Base-by-base conservation (phyloP, 2,797 vertebrate genomes). In the Pseudopleuronectes americanus region DNA sequence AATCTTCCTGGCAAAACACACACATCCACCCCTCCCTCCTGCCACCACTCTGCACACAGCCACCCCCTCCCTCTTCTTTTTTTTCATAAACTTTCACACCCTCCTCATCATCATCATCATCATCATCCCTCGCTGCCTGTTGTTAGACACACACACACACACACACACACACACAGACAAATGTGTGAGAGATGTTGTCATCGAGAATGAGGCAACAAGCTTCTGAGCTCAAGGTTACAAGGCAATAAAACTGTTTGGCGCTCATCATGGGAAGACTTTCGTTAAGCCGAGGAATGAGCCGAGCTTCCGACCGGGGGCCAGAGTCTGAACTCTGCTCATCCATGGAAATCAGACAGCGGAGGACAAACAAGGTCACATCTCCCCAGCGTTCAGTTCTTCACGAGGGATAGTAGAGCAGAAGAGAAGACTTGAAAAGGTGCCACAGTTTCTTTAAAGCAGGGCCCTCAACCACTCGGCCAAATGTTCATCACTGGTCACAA, bases 211-310 rank as follows among this genome's bases (percentile, higher is more conserved):
- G 83, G 88, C 81, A 84, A 88, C 85, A 86, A 87, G 84, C 79
- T 86, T 89, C 88, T 89, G 79, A 90, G 85, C 81, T 85, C 63
- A 80, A 86, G 90, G 87, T 92, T 91, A 92, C 92, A 91, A 90
- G 86, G 90, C 83, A 90, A 84, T 92, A 89, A 90, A 90, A 84
- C 58, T 58, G 76, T 85, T 90, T 91, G 90, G 88, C 87, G 78
- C 67, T 72, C 84, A 81, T 89, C 87, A 86, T 91, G 89, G 86
- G 88, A 90, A 89, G 85, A 87, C 81, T 88, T 90, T 88, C 86
- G 79, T 87, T 81, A 36, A 68, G 71, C 77, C 12, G 48, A 76
- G 84, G 80, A 87, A 88, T 69, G 28, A 87, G 77, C 74, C 56
- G 77, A 71, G 79, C 87, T 89, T 86, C 87, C 83, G 81, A 81